phyloP scores from a whole-genome alignment of 2,797 vertebrate genomes.

The Saxicola maurus region DNA sequence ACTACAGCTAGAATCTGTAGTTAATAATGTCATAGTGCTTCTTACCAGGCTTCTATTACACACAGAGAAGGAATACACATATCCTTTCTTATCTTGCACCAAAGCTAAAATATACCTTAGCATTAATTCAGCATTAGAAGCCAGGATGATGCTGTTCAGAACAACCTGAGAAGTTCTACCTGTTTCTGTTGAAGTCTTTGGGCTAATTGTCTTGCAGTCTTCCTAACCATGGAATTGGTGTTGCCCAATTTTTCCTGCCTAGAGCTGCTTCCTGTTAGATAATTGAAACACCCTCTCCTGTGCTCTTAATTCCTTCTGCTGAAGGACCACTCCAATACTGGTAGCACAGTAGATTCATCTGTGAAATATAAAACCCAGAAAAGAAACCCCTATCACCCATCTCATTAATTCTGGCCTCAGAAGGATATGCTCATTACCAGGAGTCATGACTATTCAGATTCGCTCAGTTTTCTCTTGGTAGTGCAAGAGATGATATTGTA shows the following conservation, averaged over 20 bases:
- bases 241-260: background rate
- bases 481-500: background rate
- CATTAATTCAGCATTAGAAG: background rate
- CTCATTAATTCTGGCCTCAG: conserved; percentile 29
- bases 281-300: background rate
- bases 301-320: background rate
- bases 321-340: background rate
- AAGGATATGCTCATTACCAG: background rate
- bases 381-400: background rate
- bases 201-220: background rate
- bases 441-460: background rate
- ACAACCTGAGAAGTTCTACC: background rate
- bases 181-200: background rate
- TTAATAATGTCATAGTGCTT: background rate
- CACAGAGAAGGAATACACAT: background rate
- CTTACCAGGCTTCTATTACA: background rate
- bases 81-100: background rate
- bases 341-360: background rate
- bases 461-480: conserved; percentile 27
- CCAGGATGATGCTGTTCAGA: background rate
- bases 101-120: background rate
- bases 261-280: background rate
- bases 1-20: background rate
- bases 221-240: background rate
- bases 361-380: background rate